Percentiles rank a stretch among this genome's conserved stretches.
Evolutionary conservation across 2,113 vertebrate species (phyloP).

Genomic region (Chloropsis cyanopogon): DNA sequence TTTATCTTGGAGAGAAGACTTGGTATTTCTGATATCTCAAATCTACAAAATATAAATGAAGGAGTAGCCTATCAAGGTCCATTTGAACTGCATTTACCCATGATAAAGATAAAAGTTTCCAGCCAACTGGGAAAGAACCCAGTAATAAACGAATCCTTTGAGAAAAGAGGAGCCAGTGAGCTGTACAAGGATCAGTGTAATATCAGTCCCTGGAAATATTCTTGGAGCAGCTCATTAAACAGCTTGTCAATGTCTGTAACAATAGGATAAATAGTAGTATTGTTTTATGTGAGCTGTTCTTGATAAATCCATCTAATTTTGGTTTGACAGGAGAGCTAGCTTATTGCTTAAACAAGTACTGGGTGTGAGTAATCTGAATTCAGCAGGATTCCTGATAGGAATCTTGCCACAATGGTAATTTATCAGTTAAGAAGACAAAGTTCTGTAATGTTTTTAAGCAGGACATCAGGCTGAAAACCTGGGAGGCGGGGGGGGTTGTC

Average conservation of each 20-base stretch:
- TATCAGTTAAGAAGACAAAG: not conserved
- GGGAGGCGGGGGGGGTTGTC: accelerated
- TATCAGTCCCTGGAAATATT: not conserved
- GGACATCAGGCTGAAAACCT: not conserved
- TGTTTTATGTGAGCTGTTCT: not conserved
- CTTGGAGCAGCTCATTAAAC: not conserved
- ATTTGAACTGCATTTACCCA: not conserved
- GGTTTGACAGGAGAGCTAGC: not conserved
- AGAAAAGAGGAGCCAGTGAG: not conserved
- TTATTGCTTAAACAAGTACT: not conserved
- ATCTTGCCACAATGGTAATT: not conserved
- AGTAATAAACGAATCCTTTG: not conserved
- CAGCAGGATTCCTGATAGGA: not conserved
- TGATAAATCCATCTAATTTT: not conserved
- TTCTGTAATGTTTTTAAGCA: not conserved
- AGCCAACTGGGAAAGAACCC: not conserved
- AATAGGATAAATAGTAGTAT: not conserved
- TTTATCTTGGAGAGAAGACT: not conserved
- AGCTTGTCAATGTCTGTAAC: not conserved
- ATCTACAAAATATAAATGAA: not conserved
- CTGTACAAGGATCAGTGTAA: not conserved
- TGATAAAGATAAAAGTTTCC: not conserved
- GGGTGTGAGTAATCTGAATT: not conserved
- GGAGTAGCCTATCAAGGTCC: accelerated
- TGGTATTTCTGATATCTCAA: not conserved